Base-by-base conservation (phyloP, 2,888 invertebrate genomes). In the Tuta absoluta region DNA sequence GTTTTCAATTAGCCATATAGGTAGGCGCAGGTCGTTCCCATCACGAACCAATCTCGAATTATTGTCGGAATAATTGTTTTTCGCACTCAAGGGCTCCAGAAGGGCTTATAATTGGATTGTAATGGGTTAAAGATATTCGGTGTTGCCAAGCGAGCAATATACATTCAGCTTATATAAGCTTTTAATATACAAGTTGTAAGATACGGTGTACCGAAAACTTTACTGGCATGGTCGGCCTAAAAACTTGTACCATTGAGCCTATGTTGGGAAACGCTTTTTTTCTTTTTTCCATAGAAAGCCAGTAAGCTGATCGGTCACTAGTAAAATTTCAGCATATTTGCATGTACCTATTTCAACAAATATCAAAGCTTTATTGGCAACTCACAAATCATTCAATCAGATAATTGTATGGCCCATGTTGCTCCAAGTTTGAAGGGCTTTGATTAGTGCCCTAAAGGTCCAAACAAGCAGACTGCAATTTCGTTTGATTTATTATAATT, bases 11-110 rank as follows among this genome's bases (percentile, higher is more conserved):
- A 53, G 24, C 14, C 14, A 33, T 56, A 56, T 56, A 33, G 24
- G 33, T 56, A 28, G n/a, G n/a, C 56, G 12, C 60, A 45, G 60
- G 60, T 48, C 60, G 11, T 48, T 60, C 45, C 38, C 60, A 19
- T 57, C 66, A 66, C 66, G 66, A 63, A 49, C 38, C 38, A 66
- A 63, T 63, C 12, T 61, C 48, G 8, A 23, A 45, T 48, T 63
- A 45, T 21, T 23, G 41, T 65, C 45, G 49, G 60, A 63, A 62
- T 64, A 59, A 66, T 66, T 64, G 66, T 66, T 62, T 62, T 59
- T 38, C 10, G 19, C 28, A 62, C 37, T 58, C 58, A 63, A 63
- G 64, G 66, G 63, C 66, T 48, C n/a, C 21, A 63, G 63, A 64
- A 62, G 66, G 66, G 63, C 62, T 57, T 19, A 17, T 58, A 38